phyloP scores from a whole-genome alignment of 1,140 invertebrate species.

The Apis laboriosa region DNA sequence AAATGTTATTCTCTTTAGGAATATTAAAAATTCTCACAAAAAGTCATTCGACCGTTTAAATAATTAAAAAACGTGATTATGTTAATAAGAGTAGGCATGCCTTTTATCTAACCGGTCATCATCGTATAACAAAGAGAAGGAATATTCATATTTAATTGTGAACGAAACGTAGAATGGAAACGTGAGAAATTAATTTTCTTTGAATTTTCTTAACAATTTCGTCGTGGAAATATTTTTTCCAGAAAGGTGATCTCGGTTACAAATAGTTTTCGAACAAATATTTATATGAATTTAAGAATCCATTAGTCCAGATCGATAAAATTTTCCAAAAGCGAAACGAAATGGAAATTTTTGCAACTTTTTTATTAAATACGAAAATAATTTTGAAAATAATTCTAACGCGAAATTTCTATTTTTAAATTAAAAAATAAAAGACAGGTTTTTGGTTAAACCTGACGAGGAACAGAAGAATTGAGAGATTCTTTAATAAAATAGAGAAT shows the following conservation, averaged over 20 bases:
- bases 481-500: neutral
- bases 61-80: neutral
- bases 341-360: neutral
- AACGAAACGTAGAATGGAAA: neutral
- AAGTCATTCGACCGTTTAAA: neutral
- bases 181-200: neutral
- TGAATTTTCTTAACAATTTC: neutral
- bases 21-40: neutral
- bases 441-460: neutral
- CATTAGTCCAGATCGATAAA: neutral
- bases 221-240: no score
- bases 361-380: no score
- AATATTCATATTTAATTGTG: neutral
- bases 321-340: neutral
- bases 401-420: no score
- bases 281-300: neutral
- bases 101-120: neutral
- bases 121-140: neutral
- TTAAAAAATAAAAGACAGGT: no score
- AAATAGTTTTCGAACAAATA: conserved; percentile 5
- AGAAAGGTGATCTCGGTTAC: neutral
- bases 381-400: neutral
- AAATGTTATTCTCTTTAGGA: neutral
- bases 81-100: neutral
- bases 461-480: neutral